Base-by-base conservation (phyloP, 1,140 invertebrate genomes). In the Euwallacea fornicatus region DNA sequence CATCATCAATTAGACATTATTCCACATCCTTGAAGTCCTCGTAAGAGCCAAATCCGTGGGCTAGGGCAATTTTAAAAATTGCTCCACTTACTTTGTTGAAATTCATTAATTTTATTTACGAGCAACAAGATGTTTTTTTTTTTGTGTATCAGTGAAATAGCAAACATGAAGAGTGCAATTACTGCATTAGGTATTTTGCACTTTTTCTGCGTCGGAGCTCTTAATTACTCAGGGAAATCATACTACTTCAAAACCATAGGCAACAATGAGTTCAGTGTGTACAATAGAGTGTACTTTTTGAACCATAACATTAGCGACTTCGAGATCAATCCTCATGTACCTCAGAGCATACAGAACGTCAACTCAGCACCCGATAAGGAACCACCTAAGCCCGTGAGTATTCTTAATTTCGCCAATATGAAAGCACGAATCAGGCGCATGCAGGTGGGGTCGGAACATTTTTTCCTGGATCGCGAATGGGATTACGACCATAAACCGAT, bases 401-500 rank as follows among this genome's bases (percentile, higher is more conserved):
- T 33, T 4, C 21, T 33, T 33, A 4, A 4, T 33, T 33, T 33
- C 21, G 21, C 21, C 21, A 33, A 33, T 33, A 33, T 33, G 21
- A 33, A 33, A 1, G 21, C 21, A 33, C 4, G 21, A 33, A 33
- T 33, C 4, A 33, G 21, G 21, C 4, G 1, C 21, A 4, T 4
- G 21, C 13, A 50, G 46, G 46, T 6, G 6, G 9, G 9, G 3
- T 16, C 11, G 16, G 46, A 50, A 6, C 47, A 66, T 58, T 42
- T 62, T 10, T 75, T 65, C 69, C 50, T 76, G 10, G 76, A 76
- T 43, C 53, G 69, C 33, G 73, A 76, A 68, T 76, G 76, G 76
- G 66, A 76, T 55, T 73, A 75, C 21, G 63, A 66, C 7, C 70
- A 72, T 58, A 72, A 69, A 53, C 56, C 33, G 2, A 42, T 46